Base-by-base conservation (phyloP, 2,888 invertebrate genomes). In the Drosophila birchii region DNA sequence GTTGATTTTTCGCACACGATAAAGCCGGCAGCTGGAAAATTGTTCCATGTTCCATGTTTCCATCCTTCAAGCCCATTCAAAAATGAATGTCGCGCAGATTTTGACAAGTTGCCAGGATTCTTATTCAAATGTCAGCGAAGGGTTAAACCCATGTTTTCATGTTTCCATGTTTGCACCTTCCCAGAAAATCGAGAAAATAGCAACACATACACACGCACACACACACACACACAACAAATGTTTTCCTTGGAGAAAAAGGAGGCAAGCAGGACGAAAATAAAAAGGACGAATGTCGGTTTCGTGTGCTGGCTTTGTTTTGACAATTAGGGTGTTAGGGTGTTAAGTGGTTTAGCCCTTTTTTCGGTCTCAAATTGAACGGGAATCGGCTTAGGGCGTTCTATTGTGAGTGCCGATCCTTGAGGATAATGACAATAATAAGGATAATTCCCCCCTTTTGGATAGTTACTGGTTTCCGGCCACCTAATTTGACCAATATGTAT, bases 281-380 rank as follows among this genome's bases (percentile, higher is more conserved):
- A 32, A 20, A 16, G 61, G 45, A 66, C 43, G 41, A 66, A 44
- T 34, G 73, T 43, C 53, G 74, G 83, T 78, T 72, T 80, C 75
- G 80, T 86, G 71, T 79, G 63, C 47, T 71, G 68, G 74, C 83
- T 83, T 83, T 89, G 90, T 90, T 88, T 86, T 88, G 88, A 90
- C 88, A 88, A 88, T 88, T 90, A 88, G 90, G 88, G 89, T 89
- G 86, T 89, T 86, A 85, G 87, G 87, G 89, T 90, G 88, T 90
- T 88, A 88, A 88, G 88, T 90, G 88, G 88, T 90, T 90, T 87
- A 82, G 80, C 90, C 88, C 88, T 89, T 87, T 77, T 85, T 78
- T 61, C 36, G 71, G 74, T 89, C 80, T 88, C 88, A 88, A 86
- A 89, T 90, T 86, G 82, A 86, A 76, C 76, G 77, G 60, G 72